Evolutionary conservation across 2,888 invertebrate genomes (phyloP), one percentile per base, ranked within the genome.

Genomic region (Crioceris asparagi): DNA sequence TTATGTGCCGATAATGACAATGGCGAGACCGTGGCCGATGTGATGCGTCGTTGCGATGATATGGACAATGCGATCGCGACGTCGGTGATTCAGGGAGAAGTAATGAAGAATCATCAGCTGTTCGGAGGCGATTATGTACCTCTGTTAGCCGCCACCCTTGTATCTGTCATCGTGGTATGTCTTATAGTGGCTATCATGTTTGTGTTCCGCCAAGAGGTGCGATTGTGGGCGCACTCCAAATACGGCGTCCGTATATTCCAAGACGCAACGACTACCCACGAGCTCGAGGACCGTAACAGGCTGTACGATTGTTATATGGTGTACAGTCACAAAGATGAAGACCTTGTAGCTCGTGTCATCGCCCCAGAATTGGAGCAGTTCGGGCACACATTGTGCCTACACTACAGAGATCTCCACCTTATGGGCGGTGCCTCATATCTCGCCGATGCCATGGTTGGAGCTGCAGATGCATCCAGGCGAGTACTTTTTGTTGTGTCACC

Each of bases 261-360:
- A 61, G 74, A 75, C 41, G 66, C 67, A 41, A 63, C 71, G 29
- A 66, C 68, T 51, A 69, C 70, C 44, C 66, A 70, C 61, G 71
- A 72, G 52, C 49, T 43, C 37, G 60, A 62, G 37, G 64, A 64
- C 42, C 52, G 59, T 7, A 65, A 75, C 66, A 66, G 77, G 59
- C 63, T 76, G 54, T 75, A 83, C 70, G 77, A 91, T 62, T 87
- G 86, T 40, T 91, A 90, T 67, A 75, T 91, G 59, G 79, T 86
- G 44, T 91, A 90, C 69, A 83, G 83, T 62, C 77, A 78, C 50
- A 75, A 81, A 50, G 87, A 88, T 72, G 83, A 70, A 64, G 80
- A 69, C 70, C 79, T 71, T 56, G 74, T 75, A 69, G 80, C 62
- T 61, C 76, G 66, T 64, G 79, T 69, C 63, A 79, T 69, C 55